Evolutionary conservation across 2,888 invertebrate genomes (phyloP), one percentile per base, ranked within the genome.

Genomic region (Mythimna loreyi): DNA sequence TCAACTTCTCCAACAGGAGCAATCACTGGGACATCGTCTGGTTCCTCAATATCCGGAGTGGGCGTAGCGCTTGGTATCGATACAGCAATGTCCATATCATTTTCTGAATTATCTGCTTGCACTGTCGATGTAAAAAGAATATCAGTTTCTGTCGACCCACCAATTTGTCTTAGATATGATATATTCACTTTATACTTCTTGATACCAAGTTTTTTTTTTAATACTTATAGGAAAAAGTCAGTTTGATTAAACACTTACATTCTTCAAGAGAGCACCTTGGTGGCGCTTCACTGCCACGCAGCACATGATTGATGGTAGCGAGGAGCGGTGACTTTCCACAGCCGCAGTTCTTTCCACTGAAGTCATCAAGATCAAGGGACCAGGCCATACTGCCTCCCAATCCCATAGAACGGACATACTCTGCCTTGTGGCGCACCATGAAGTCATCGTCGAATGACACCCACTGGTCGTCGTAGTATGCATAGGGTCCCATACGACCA

Each of bases 311-410:
- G 84, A 98, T 98, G 0, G 98, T 98, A 72, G 97, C 96, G 2
- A 99, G 91, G 43, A 99, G 92, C 0, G 98, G 98, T 87, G 97
- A 98, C 28, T 97, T 96, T 80, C 98, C 98, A 86, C 98, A 98
- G 11, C 97, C 97, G 84, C 98, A 98, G 67, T 96, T 94, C 67
- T 87, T 86, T 80, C 98, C 98, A 76, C 97, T 97, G 87, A 98
- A 98, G 90, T 99, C 98, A 86, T 99, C 98, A 66, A 98, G 93
- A 91, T 98, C 98, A 19, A 98, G 93, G 0, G 98, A 98, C 98
- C 98, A 99, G 28, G 98, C 97, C 98, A 98, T 98, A 52, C 97
- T 97, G 45, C 98, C 98, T 21, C 97, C 98, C 5, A 99, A 95
- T 0, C 97, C 97, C 96, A 98, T 97, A 1, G 97, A 96, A 73